phyloP scores from a whole-genome alignment of 2,888 invertebrate species.

The Fragum sueziense region DNA sequence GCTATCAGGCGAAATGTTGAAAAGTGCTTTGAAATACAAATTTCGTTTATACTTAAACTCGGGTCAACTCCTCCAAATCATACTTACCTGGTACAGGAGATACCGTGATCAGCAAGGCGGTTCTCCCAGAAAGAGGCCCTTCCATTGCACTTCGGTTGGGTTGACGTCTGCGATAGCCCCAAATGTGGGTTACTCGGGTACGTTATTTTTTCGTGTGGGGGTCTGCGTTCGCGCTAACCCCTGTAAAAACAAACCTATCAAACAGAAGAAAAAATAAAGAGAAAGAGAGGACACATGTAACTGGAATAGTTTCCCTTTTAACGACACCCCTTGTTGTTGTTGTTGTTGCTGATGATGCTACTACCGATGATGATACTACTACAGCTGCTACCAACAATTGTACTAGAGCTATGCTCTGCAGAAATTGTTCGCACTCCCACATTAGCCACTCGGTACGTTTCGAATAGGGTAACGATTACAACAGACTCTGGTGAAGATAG shows the following conservation, averaged over 20 bases:
- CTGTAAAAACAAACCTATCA: conserved; percentile 6
- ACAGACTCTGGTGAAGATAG: too few relatives aligned
- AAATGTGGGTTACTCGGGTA: conserved; percentile 68
- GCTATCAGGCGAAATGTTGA: neutral
- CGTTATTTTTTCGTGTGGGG: conserved; percentile 67
- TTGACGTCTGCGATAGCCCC: conserved; percentile 87
- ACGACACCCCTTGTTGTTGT: too few relatives aligned
- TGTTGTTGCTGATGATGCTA: too few relatives aligned
- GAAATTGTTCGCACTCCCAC: too few relatives aligned
- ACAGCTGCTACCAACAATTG: neutral
- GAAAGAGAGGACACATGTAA: too few relatives aligned
- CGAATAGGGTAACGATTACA: too few relatives aligned
- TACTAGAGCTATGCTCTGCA: too few relatives aligned
- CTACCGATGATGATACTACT: too few relatives aligned
- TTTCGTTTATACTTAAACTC: neutral
- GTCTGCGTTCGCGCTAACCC: conserved; percentile 70
- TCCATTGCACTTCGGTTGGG: conserved; percentile 89
- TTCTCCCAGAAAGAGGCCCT: conserved; percentile 88
- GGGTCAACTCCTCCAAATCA: conserved; percentile 12
- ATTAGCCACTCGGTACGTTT: too few relatives aligned
- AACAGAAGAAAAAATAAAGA: neutral
- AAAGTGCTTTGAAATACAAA: neutral
- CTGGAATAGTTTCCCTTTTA: neutral
- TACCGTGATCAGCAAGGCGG: conserved; percentile 88
- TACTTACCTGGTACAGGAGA: conserved; percentile 90